Percentiles rank a stretch among this genome's conserved stretches.
These are phyloP conservation scores for Chrysomela aeneicollis DNA, from an alignment of 2,888 invertebrate species.

Conservation along the genomic window DNA sequence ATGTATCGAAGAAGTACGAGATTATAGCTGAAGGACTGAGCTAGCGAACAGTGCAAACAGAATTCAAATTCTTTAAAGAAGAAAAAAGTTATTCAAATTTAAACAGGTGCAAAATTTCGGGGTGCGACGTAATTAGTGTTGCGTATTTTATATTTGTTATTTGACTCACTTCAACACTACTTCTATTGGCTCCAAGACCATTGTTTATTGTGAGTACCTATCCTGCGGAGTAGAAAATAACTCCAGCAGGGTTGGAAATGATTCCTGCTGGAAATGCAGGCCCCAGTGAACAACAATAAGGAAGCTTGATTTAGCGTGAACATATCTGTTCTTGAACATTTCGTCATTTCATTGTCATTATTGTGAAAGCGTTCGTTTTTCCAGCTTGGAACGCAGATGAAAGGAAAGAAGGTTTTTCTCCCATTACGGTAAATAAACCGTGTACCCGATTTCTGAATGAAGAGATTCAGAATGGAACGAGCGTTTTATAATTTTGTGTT, in stretches of 20 bases:
- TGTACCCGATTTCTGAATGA: too few relatives aligned
- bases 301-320: constrained; percentile 37
- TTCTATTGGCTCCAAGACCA: too few relatives aligned
- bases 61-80: too few relatives aligned
- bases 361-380: constrained; percentile 23
- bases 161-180: too few relatives aligned
- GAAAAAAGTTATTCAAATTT: too few relatives aligned
- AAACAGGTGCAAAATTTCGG: too few relatives aligned
- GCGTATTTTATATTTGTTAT: too few relatives aligned
- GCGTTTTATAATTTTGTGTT: constrained; percentile 9
- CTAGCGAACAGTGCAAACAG: too few relatives aligned
- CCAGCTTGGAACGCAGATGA: constrained; percentile 12
- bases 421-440: too few relatives aligned
- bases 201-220: constrained; percentile 33
- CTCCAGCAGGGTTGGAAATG: constrained; percentile 42
- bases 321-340: constrained; percentile 25
- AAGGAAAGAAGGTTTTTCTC: neutral
- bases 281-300: constrained; percentile 30
- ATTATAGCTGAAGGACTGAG: too few relatives aligned
- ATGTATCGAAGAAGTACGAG: too few relatives aligned
- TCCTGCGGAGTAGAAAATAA: constrained; percentile 41
- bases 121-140: too few relatives aligned
- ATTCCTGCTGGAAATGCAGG: constrained; percentile 37
- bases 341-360: constrained; percentile 19
- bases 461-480: neutral